phyloP scores from a whole-genome alignment of 2,113 vertebrate species.

The Capra hircus region DNA sequence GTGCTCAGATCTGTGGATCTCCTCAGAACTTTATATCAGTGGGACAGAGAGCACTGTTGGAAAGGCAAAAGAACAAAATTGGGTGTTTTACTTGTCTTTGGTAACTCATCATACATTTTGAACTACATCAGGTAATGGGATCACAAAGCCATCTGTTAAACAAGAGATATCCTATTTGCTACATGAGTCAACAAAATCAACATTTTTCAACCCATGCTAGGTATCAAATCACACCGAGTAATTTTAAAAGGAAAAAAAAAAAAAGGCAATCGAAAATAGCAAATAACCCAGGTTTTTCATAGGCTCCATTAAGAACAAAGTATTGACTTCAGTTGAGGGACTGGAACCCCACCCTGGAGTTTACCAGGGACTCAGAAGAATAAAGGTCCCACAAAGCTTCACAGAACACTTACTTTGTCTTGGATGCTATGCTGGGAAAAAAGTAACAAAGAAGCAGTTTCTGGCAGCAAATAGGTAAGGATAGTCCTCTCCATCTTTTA shows the following conservation, averaged over 20 bases:
- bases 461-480: background rate
- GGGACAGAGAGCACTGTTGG: conserved; percentile 25
- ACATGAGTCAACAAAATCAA: background rate
- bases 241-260: background rate
- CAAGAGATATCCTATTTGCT: background rate
- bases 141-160: background rate
- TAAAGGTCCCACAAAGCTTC: background rate
- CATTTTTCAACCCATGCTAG: background rate
- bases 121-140: background rate
- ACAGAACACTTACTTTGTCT: background rate
- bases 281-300: background rate
- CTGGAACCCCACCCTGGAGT: background rate
- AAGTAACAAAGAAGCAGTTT: background rate
- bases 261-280: background rate
- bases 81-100: background rate
- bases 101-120: background rate
- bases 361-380: background rate
- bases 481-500: background rate
- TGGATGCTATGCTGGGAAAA: background rate
- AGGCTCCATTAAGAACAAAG: background rate
- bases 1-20: background rate
- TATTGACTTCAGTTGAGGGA: background rate
- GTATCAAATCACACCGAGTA: background rate
- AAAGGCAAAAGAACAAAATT: conserved; percentile 51
- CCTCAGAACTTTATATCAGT: conserved; percentile 35